A percentile compares a stretch with the other conserved stretches of the same genome.
Conservation (phyloP, 2,888 invertebrate species). For the Globia sparganii region DNA sequence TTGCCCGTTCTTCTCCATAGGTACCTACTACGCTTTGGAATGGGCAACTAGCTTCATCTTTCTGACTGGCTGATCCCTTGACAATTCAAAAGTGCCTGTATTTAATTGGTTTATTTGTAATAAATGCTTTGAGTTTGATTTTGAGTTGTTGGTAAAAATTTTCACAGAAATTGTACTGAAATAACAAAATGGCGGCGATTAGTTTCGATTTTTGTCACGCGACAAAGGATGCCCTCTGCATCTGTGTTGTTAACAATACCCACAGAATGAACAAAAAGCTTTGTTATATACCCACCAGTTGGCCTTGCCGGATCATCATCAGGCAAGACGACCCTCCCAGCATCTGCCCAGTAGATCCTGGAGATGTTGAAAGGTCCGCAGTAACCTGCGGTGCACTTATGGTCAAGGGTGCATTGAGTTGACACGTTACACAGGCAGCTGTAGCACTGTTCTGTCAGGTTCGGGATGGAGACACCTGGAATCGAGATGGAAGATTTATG, state of each 20-base stretch:
- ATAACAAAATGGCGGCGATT: not conserved
- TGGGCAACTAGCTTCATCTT: too few relatives aligned
- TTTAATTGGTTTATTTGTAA: too few relatives aligned
- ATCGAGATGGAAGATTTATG: conserved; percentile 7
- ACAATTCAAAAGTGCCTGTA: too few relatives aligned
- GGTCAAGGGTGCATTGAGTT: conserved; percentile 86
- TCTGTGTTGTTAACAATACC: not conserved
- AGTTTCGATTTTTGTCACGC: too few relatives aligned
- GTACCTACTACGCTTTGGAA: too few relatives aligned
- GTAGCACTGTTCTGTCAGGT: conserved; percentile 87
- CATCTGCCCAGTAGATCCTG: conserved; percentile 92
- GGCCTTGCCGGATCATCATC: conserved; percentile 90
- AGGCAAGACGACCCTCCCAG: conserved; percentile 88
- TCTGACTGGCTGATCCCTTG: too few relatives aligned
- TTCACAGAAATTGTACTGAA: not conserved
- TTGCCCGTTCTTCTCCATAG: too few relatives aligned
- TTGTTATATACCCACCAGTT: conserved; percentile 72
- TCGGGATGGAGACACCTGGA: conserved; percentile 84
- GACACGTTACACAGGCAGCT: conserved; percentile 91
- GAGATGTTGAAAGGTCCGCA: conserved; percentile 91
- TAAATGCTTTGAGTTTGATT: too few relatives aligned
- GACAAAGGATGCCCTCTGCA: not conserved
- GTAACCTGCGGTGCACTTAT: conserved; percentile 88
- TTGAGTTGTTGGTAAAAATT: too few relatives aligned
- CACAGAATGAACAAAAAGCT: not conserved